These are phyloP conservation scores for Lonchura striata DNA, from an alignment of 2,113 vertebrate genomes.

Conservation along the genomic window DNA sequence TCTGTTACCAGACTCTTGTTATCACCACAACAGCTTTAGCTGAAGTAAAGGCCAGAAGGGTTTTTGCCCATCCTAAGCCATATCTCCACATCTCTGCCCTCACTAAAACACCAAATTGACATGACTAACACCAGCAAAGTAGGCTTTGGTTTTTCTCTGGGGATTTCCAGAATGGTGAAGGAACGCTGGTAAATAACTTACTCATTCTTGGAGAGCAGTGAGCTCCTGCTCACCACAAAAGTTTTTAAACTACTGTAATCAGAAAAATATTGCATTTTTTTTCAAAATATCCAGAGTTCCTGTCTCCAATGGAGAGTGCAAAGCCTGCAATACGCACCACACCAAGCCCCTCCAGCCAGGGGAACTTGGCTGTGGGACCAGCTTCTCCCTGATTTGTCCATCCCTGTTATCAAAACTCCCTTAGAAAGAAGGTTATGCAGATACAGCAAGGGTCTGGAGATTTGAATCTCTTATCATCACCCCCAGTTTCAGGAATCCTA, in stretches of 20 bases:
- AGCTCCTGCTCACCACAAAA: not conserved
- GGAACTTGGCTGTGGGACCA: not conserved
- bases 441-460: not conserved
- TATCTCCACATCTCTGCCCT: not conserved
- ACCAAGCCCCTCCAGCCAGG: not conserved
- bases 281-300: not conserved
- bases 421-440: not conserved
- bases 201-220: not conserved
- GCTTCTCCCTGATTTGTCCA: not conserved
- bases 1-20: not conserved
- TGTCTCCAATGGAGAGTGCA: not conserved
- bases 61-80: not conserved
- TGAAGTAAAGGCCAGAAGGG: not conserved
- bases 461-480: not conserved
- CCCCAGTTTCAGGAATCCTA: not conserved
- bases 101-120: not conserved
- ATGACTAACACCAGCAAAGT: not conserved
- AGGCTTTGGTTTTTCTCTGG: conserved; percentile 7
- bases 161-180: not conserved
- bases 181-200: not conserved
- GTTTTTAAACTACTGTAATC: not conserved
- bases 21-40: not conserved
- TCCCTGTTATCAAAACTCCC: not conserved
- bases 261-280: not conserved
- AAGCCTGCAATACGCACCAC: not conserved